These are phyloP conservation scores for Zeugodacus cucurbitae DNA, from an alignment of 1,140 invertebrate species.

Conservation along the genomic window DNA sequence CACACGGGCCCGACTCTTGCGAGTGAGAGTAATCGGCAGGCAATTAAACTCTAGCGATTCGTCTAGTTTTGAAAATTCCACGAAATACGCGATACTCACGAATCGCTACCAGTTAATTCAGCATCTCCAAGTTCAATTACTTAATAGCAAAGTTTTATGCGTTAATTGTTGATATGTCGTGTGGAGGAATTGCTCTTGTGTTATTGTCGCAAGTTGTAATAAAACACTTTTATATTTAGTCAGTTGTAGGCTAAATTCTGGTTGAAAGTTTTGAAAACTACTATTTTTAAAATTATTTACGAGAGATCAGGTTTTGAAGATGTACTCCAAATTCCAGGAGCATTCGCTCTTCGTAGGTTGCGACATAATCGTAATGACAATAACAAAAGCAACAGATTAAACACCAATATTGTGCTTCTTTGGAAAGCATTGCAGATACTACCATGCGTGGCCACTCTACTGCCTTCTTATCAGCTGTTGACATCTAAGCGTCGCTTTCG, in stretches of 20 bases:
- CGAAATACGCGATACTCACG: neutral
- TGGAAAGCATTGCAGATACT: neutral
- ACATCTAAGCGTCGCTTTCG: conserved; percentile 15
- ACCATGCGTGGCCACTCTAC: neutral
- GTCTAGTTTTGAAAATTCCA: neutral
- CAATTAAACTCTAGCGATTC: neutral
- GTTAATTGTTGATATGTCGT: neutral
- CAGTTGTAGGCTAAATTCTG: too few species aligned
- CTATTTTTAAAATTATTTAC: too few species aligned
- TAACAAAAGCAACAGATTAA: too few species aligned
- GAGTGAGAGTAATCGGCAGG: neutral
- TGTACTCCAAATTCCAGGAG: too few species aligned
- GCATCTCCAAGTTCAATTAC: neutral
- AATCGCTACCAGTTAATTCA: neutral
- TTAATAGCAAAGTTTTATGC: neutral
- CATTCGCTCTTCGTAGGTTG: too few species aligned
- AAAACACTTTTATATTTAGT: too few species aligned
- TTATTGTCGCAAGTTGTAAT: neutral
- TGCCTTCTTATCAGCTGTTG: neutral
- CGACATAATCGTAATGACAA: too few species aligned
- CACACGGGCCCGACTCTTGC: neutral
- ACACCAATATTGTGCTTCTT: too few species aligned
- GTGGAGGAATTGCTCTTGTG: neutral
- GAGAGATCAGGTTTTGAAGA: too few species aligned
- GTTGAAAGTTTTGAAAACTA: too few species aligned